Percentiles rank a stretch among this genome's conserved stretches.
These are phyloP conservation scores for Tigriopus californicus DNA, from an alignment of 2,888 invertebrate genomes.

Conservation along the genomic window DNA sequence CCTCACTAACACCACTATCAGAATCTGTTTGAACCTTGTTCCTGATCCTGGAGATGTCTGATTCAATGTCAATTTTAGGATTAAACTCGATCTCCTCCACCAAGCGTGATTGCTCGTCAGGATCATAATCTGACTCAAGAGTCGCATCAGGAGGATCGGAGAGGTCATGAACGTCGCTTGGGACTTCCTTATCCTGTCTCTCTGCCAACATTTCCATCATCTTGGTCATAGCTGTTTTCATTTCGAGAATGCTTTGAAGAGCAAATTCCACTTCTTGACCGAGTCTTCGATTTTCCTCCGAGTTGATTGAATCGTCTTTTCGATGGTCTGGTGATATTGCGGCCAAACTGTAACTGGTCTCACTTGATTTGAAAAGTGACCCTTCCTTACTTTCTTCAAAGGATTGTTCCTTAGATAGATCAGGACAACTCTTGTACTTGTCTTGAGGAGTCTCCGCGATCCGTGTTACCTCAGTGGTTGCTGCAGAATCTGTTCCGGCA, in stretches of 20 bases:
- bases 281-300: neutral
- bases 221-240: constrained; percentile 9
- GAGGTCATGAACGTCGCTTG: neutral
- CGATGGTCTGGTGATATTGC: neutral
- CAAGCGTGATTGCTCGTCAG: neutral
- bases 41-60: neutral
- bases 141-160: neutral
- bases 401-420: too few species aligned
- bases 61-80: neutral
- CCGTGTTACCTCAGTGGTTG: too few species aligned
- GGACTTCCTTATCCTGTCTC: neutral
- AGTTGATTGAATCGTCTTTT: neutral
- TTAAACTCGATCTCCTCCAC: neutral
- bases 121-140: neutral
- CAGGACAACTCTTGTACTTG: neutral
- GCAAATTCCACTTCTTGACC: constrained; percentile 1
- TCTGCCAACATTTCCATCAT: constrained; percentile 1
- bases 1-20: constrained; percentile 1
- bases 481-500: too few species aligned
- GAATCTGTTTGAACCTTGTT: neutral
- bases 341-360: too few species aligned
- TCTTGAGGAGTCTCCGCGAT: neutral
- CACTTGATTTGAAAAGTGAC: too few species aligned
- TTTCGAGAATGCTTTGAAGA: constrained; percentile 12
- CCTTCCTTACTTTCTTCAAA: too few species aligned